Conservation (phyloP, 2,113 vertebrate genomes). For the Shinisaurus crocodilurus region DNA sequence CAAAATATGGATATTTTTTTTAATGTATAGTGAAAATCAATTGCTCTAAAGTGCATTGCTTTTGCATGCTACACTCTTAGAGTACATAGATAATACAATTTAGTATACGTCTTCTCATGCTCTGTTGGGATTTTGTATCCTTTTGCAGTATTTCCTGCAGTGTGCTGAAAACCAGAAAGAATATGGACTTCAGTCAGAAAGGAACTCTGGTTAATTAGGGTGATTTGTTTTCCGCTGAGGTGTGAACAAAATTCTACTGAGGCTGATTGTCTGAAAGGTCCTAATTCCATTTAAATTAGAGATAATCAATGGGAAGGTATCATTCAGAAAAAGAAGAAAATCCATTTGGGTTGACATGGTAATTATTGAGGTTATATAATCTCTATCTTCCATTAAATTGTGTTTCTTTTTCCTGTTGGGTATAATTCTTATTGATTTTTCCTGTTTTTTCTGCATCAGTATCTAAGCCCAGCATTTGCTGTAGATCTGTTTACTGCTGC, state of each 20-base stretch:
- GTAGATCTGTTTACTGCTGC: neutral
- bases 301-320: slow-evolving; percentile 32
- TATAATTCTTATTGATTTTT: neutral
- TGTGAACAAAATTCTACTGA: slow-evolving; percentile 30
- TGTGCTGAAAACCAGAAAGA: slow-evolving; percentile 22
- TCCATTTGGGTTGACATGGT: neutral
- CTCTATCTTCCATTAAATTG: slow-evolving; percentile 14
- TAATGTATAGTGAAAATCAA: slow-evolving; percentile 27
- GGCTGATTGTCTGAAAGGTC: slow-evolving; percentile 41
- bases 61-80: neutral
- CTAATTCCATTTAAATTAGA: slow-evolving; percentile 28
- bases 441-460: slow-evolving; percentile 22
- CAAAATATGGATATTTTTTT: slow-evolving; percentile 44
- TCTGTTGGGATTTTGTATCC: slow-evolving; percentile 1
- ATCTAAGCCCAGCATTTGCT: neutral
- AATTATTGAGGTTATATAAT: slow-evolving; percentile 40
- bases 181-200: slow-evolving; percentile 20
- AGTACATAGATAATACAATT: slow-evolving; percentile 24
- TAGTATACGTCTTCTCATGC: slow-evolving; percentile 8
- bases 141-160: neutral
- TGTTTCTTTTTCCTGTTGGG: slow-evolving; percentile 19
- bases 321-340: slow-evolving; percentile 21
- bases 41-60: slow-evolving; percentile 34
- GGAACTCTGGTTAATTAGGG: slow-evolving; percentile 33
- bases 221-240: slow-evolving; percentile 42